phyloP scores from a whole-genome alignment of 2,797 vertebrate species.

The Columba guinea region DNA sequence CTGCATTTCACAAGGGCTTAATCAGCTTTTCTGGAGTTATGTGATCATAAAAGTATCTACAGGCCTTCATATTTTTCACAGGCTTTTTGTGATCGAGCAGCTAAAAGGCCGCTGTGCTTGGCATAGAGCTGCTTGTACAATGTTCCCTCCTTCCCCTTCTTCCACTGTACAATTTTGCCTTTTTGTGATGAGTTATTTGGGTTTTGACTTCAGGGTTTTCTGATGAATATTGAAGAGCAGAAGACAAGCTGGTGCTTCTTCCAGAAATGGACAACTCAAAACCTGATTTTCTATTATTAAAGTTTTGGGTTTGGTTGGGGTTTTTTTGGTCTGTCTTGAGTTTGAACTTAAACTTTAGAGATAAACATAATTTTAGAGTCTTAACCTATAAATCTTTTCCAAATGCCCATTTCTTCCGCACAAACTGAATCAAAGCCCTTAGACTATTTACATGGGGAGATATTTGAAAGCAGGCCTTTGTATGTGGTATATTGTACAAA shows the following conservation, averaged over 20 bases:
- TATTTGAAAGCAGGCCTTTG: background rate
- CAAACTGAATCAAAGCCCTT: background rate
- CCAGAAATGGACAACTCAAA: background rate
- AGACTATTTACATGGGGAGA: background rate
- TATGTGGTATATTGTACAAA: background rate
- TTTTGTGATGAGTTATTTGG: constrained; percentile 20
- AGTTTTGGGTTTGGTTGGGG: background rate
- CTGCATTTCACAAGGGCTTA: constrained; percentile 6
- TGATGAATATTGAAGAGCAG: background rate
- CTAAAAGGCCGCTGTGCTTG: constrained; percentile 18
- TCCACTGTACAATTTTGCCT: background rate
- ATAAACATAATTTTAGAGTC: background rate
- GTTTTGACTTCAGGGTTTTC: constrained; percentile 15
- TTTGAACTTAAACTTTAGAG: background rate
- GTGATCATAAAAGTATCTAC: constrained; percentile 21
- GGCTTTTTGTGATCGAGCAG: background rate
- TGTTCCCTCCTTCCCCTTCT: background rate
- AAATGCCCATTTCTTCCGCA: background rate
- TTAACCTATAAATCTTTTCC: background rate
- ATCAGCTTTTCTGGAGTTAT: constrained; percentile 1
- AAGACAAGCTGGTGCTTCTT: background rate
- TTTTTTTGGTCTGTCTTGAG: background rate
- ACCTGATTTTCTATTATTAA: background rate
- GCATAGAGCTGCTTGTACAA: background rate
- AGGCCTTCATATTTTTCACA: background rate